Evolutionary conservation across 2,888 invertebrate genomes (phyloP).

Genomic region (Euplexia lucipara): DNA sequence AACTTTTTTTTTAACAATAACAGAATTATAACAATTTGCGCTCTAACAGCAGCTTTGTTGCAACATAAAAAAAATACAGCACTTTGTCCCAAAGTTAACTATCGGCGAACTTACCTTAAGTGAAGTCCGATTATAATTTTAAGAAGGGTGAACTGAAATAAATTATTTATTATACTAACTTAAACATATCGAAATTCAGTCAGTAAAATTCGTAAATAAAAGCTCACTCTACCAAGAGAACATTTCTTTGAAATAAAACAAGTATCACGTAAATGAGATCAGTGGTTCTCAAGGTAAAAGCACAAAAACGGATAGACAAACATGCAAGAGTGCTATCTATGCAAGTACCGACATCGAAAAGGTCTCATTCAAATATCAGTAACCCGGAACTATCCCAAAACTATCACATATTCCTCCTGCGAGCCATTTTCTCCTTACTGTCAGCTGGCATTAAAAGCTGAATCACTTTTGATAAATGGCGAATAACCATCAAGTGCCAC

Average conservation of each 20-base stretch:
- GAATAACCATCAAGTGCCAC: constrained; percentile 50
- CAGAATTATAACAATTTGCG: background rate
- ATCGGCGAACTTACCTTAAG: too few relatives aligned
- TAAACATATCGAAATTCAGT: too few relatives aligned
- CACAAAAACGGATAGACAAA: background rate
- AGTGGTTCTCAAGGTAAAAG: background rate
- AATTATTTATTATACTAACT: too few relatives aligned
- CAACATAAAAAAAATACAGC: too few relatives aligned
- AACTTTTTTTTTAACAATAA: too few relatives aligned
- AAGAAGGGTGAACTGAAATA: too few relatives aligned
- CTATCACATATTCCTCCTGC: constrained; percentile 22
- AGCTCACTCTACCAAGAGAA: background rate
- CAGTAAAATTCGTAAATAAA: too few relatives aligned
- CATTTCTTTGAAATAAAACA: background rate
- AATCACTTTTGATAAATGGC: constrained; percentile 64
- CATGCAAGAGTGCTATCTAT: background rate
- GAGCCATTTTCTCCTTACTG: constrained; percentile 39
- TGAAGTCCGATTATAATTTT: too few relatives aligned
- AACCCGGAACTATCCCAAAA: constrained; percentile 20
- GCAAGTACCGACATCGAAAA: background rate
- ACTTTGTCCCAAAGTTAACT: too few relatives aligned
- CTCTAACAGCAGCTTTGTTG: background rate
- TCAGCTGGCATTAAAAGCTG: constrained; percentile 57
- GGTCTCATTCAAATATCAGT: constrained; percentile 16
- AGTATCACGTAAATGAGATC: background rate